These are phyloP conservation scores for Tenthredo distinguenda DNA, from an alignment of 2,888 invertebrate genomes.

Conservation along the genomic window DNA sequence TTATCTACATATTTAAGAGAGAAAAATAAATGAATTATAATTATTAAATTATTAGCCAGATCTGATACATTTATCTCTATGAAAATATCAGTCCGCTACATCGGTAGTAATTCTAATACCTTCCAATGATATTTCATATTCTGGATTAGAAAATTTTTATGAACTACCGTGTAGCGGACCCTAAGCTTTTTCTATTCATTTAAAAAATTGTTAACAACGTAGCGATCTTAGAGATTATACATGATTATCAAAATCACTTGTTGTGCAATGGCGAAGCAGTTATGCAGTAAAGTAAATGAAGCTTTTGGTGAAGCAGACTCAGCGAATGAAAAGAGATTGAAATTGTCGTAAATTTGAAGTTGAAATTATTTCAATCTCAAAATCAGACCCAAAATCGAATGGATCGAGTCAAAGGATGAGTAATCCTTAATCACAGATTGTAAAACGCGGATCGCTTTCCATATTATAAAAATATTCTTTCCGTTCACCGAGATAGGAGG, in stretches of 20 bases:
- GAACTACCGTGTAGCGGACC: neutral
- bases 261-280: conserved; percentile 9
- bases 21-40: neutral
- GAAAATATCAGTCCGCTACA: neutral
- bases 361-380: neutral
- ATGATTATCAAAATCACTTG: conserved; percentile 18
- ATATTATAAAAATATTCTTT: neutral
- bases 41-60: neutral
- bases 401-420: neutral
- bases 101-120: neutral
- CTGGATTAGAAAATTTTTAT: neutral
- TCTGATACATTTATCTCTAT: conserved; percentile 13
- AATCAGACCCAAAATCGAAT: neutral
- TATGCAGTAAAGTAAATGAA: neutral
- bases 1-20: neutral
- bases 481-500: neutral
- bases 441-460: neutral
- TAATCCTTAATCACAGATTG: neutral
- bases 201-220: neutral
- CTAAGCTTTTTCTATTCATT: neutral
- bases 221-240: neutral
- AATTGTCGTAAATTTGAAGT: neutral
- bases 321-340: conserved; percentile 8
- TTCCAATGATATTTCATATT: neutral
- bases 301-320: neutral